Base-by-base conservation (phyloP, 2,797 vertebrate species). In the Bucorvus abyssinicus region DNA sequence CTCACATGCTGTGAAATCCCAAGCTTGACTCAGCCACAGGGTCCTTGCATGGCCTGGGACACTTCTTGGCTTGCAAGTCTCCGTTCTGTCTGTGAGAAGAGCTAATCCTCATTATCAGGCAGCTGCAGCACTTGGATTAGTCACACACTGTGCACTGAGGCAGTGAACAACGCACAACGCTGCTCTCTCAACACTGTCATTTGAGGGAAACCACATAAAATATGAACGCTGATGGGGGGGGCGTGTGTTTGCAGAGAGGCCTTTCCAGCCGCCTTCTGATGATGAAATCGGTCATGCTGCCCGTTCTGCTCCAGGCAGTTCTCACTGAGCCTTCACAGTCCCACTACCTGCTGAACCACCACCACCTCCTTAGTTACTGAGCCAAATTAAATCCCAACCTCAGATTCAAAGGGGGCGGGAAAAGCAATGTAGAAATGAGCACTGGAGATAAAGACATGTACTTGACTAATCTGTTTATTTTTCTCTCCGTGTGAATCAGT, bases 401-500 rank as follows among this genome's bases (percentile, higher is more conserved):
- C 60, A 67, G 29, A 85, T 71, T 53, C 53, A 52, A 80, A 90
- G 22, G 7, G 17, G 4, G 7, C 36, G 21, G 20, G 15, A 80
- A 69, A 87, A 90, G 22, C 34, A 61, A 34, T 5, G n/a, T 26
- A 87, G 71, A 91, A 91, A 64, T 5, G 15, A 92, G 50, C 53
- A 81, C 38, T 52, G 50, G 67, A 87, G 65, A 42, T 77, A 83
- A 2, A 29, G 42, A 40, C 12, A 40, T 7, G 45, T 77, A 86
- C 78, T 96, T 91, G 64, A 81, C 15, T 92, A 95, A 95, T 95
- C 20, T 27, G 57, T 97, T 95, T 95, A 97, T 96, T 96, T 40
- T 91, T 80, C 38, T 69, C 49, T 94, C 45, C 59, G 84, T 95
- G 90, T 50, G 83, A 85, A 93, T 94, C 60, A 81, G 57, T 59